These are phyloP conservation scores for Apamea anceps DNA, from an alignment of 2,888 invertebrate species.

Conservation along the genomic window DNA sequence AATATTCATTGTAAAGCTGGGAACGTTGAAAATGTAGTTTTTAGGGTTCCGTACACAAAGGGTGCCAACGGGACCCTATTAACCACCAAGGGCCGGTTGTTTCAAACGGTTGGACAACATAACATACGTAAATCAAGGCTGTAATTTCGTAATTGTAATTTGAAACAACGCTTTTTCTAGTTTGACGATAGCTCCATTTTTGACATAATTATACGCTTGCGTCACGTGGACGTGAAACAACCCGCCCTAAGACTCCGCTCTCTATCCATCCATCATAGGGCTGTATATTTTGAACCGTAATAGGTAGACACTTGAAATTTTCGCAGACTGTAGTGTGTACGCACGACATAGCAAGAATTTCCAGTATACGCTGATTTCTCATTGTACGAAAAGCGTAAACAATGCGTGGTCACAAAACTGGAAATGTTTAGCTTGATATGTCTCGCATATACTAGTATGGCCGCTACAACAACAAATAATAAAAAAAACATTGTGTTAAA, in stretches of 20 bases:
- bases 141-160: no score
- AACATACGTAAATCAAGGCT: no score
- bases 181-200: no score
- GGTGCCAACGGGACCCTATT: not conserved
- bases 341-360: not conserved
- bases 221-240: no score
- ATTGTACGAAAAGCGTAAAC: not conserved
- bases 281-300: not conserved
- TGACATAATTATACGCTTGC: no score
- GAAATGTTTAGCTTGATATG: not conserved
- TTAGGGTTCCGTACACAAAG: not conserved
- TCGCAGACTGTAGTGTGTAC: not conserved
- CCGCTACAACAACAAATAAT: not conserved
- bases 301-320: not conserved
- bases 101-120: no score
- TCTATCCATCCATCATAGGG: not conserved
- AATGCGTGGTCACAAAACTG: not conserved
- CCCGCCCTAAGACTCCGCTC: not conserved
- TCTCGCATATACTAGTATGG: not conserved
- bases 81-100: no score
- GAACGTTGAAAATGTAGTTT: slow-evolving; percentile 53
- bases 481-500: not conserved
- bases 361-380: not conserved
- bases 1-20: slow-evolving; percentile 69
- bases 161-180: no score